These are phyloP conservation scores for Tipula vernalis DNA, from an alignment of 2,888 invertebrate species.

Conservation along the genomic window DNA sequence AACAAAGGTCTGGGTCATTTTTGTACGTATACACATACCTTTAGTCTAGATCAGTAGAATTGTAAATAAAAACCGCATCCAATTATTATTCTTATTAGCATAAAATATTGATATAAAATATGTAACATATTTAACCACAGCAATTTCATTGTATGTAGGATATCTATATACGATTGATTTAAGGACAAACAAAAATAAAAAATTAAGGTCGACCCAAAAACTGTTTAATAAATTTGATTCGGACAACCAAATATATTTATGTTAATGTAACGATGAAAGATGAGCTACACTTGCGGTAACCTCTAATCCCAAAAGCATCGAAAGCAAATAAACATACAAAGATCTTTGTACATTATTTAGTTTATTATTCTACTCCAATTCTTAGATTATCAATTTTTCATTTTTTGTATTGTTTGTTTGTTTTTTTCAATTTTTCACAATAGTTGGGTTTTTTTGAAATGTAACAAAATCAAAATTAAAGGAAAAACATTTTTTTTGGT, in stretches of 20 bases:
- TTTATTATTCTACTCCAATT: not conserved
- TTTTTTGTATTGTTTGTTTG: not conserved
- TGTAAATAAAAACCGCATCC: not conserved
- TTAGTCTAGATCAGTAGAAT: no score
- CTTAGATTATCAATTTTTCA: not conserved
- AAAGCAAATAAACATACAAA: not conserved
- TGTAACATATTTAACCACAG: not conserved
- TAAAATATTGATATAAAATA: not conserved
- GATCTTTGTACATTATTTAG: not conserved
- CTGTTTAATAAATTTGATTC: not conserved
- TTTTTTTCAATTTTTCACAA: not conserved
- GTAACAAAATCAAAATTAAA: not conserved
- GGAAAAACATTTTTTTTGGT: not conserved
- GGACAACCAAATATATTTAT: not conserved
- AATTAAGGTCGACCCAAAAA: not conserved
- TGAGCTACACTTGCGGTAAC: not conserved
- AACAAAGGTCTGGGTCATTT: no score
- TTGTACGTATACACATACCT: no score
- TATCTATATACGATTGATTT: not conserved
- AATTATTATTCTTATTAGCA: not conserved
- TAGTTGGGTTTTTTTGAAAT: not conserved
- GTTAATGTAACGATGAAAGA: not conserved
- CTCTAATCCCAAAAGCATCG: not conserved
- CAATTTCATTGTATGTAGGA: not conserved
- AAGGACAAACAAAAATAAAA: not conserved